Evolutionary conservation across 2,797 vertebrate genomes (phyloP).

Genomic region (Loris lydekkerianus): DNA sequence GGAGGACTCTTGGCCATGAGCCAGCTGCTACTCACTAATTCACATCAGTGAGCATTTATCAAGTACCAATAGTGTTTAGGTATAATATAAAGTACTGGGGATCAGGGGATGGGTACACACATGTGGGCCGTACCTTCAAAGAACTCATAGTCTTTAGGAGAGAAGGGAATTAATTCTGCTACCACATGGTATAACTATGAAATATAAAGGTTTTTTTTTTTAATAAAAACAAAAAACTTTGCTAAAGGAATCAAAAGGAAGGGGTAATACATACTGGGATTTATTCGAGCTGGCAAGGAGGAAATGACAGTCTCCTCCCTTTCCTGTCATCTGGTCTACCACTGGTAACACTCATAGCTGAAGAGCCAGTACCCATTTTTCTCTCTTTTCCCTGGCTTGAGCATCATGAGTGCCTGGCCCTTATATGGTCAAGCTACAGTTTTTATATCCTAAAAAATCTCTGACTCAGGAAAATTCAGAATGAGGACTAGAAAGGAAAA

Average conservation of each 20-base stretch:
- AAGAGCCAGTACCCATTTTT: not conserved
- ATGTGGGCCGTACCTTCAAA: not conserved
- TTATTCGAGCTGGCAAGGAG: not conserved
- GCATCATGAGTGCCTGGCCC: not conserved
- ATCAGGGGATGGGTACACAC: not conserved
- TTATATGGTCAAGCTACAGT: not conserved
- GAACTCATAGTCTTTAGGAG: not conserved
- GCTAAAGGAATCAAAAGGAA: conserved; percentile 8
- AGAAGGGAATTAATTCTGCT: conserved; percentile 5
- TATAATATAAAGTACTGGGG: not conserved
- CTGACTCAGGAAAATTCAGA: conserved; percentile 35
- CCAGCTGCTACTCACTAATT: not conserved
- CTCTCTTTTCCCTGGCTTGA: not conserved
- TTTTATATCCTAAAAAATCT: not conserved
- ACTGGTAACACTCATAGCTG: not conserved
- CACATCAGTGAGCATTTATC: not conserved
- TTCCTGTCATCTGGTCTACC: not conserved
- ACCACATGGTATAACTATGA: not conserved
- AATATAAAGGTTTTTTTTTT: not conserved
- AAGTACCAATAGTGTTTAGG: not conserved
- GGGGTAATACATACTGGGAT: conserved; percentile 4
- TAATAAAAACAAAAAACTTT: not conserved
- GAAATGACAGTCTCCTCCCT: not conserved
- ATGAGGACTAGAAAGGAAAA: not conserved
- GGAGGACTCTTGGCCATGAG: not conserved